Evolutionary conservation across 2,797 vertebrate species (phyloP).

Genomic region (Sparidentex hasta): DNA sequence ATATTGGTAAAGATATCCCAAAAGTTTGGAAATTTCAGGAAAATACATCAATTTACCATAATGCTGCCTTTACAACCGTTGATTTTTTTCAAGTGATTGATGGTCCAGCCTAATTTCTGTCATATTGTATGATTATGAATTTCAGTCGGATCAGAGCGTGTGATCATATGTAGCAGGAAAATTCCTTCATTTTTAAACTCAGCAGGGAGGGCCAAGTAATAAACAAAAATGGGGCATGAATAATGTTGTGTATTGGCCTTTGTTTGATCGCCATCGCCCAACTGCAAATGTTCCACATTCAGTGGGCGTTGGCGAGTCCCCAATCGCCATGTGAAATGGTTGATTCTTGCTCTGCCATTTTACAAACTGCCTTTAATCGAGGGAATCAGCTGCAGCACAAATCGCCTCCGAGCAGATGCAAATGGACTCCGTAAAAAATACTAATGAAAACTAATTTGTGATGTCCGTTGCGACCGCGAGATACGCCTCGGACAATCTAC

Average conservation of each 20-base stretch:
- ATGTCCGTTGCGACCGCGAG: constrained; percentile 11
- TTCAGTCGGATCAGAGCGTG: neutral
- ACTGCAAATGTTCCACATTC: neutral
- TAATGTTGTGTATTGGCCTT: neutral
- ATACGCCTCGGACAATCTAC: constrained; percentile 38
- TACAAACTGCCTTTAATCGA: constrained; percentile 17
- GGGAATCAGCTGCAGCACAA: constrained; percentile 17
- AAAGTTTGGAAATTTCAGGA: no score
- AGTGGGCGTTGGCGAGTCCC: neutral
- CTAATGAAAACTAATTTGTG: constrained; percentile 7
- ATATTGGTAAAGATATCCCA: neutral
- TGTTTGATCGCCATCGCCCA: neutral
- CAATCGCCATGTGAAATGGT: neutral
- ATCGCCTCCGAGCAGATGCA: constrained; percentile 32
- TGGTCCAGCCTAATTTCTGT: neutral
- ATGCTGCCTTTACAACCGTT: no score
- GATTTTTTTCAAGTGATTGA: no score
- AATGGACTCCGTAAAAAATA: constrained; percentile 19
- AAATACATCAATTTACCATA: no score
- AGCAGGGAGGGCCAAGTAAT: neutral
- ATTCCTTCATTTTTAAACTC: neutral
- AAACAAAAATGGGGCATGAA: neutral
- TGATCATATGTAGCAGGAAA: neutral
- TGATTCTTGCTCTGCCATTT: neutral
- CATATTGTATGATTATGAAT: neutral